These are phyloP conservation scores for Phyllopteryx taeniolatus DNA, from an alignment of 2,113 vertebrate species.

Conservation along the genomic window DNA sequence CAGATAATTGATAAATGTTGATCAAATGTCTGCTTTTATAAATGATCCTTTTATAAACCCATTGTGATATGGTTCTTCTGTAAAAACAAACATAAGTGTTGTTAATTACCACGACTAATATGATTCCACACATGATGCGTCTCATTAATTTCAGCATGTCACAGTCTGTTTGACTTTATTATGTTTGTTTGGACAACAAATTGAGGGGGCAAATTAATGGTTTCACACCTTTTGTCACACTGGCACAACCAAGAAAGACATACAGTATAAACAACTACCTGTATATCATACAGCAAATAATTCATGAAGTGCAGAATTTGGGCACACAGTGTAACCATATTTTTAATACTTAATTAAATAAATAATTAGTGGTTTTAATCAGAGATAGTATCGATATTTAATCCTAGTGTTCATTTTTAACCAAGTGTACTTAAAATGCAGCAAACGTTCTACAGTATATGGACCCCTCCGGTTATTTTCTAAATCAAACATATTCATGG, in stretches of 20 bases:
- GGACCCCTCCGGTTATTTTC: background rate
- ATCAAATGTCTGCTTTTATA: background rate
- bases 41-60: background rate
- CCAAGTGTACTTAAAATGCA: background rate
- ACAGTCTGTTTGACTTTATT: background rate
- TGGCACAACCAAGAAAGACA: background rate
- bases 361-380: background rate
- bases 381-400: background rate
- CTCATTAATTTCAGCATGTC: background rate
- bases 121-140: slow-evolving; percentile 4
- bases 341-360: background rate
- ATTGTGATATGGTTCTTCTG: background rate
- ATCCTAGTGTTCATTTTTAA: background rate
- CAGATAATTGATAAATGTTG: background rate
- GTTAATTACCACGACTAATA: slow-evolving; percentile 12
- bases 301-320: background rate
- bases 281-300: background rate
- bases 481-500: background rate
- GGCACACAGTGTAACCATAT: background rate
- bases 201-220: background rate
- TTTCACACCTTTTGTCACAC: slow-evolving; percentile 13
- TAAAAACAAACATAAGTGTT: background rate
- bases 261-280: no score
- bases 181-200: slow-evolving; percentile 12
- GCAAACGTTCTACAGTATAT: background rate